phyloP scores from a whole-genome alignment of 2,888 invertebrate genomes.

The Mamestra brassicae region DNA sequence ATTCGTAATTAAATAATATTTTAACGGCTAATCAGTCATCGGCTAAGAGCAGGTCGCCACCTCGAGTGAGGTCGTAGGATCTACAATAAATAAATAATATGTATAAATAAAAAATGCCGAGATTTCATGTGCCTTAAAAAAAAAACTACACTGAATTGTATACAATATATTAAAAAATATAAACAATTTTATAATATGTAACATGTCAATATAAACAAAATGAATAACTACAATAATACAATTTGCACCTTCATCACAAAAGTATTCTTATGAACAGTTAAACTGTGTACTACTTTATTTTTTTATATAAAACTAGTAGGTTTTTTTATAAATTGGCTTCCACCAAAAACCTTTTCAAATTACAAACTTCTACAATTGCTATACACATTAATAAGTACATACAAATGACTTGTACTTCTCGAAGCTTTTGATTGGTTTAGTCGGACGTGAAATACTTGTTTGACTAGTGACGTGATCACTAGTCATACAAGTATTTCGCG shows the following conservation, averaged over 20 bases:
- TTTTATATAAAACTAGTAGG: not conserved
- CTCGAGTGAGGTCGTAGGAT: too few relatives aligned
- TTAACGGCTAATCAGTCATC: too few relatives aligned
- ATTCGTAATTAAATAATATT: too few relatives aligned
- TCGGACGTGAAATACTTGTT: not conserved
- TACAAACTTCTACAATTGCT: not conserved
- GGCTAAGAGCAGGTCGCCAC: too few relatives aligned
- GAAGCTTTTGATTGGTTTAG: not conserved
- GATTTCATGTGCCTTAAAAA: not conserved
- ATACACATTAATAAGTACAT: not conserved
- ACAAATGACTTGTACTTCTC: constrained; percentile 6
- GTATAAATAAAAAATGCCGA: too few relatives aligned
- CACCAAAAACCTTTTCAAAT: not conserved
- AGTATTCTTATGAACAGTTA: constrained; percentile 31
- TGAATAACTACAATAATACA: constrained; percentile 26
- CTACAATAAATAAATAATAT: too few relatives aligned
- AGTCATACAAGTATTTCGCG: too few relatives aligned
- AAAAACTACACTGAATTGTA: constrained; percentile 39
- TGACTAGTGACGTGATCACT: too few relatives aligned
- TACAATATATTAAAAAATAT: constrained; percentile 38
- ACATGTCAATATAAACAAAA: constrained; percentile 25
- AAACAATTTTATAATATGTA: constrained; percentile 25
- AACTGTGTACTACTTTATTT: constrained; percentile 22
- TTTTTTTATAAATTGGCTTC: not conserved
- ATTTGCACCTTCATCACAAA: constrained; percentile 24